Evolutionary conservation across 2,113 vertebrate genomes (phyloP), one percentile per base, ranked within the genome.

Genomic region (Phodopus roborovskii): DNA sequence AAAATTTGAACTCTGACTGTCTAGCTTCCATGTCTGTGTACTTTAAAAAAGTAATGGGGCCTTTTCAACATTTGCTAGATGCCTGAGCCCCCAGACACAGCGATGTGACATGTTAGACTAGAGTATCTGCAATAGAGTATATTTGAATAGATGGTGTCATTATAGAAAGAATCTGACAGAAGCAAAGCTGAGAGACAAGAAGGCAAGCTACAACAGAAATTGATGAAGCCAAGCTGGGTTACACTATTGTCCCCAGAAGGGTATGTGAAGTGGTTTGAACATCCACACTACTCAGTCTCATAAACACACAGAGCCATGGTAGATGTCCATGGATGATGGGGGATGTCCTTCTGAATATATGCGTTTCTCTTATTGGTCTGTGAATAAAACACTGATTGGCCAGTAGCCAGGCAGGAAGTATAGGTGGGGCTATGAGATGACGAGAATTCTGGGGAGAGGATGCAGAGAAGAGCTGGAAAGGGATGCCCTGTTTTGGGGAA

Each of bases 231-330:
- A 20, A 36, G 36, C 11, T 56, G 39, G n/a, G 6, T 8, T 3
- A 16, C 12, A 28, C 7, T 17, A 0, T 11, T 56, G 19, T 68
- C 66, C 30, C 26, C 42, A 68, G 15, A 36, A 9, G 45, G 2
- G 28, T n/a, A 7, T 2, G 5, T 0, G 1, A 30, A 87, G 0
- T 3, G 8, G 30, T 48, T 4, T 60, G 58, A 70, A 42, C 10
- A 33, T 56, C 50, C 70, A 60, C 5, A 19, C 0, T 45, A 15
- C 66, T 45, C 66, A 48, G 71, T 20, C 62, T 60, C n/a, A 42
- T 0, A 1, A 17, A 39, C 0, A 16, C 2, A 16, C 7, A 15
- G 1, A 39, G 64, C 13, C 28, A 33, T 3, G 4, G 13, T n/a
- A 8, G 36, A 73, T 20, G 9, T n/a, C 19, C 3, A 73, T 2